Base-by-base conservation (phyloP, 2,797 vertebrate species). In the Ctenosaura bakeri region DNA sequence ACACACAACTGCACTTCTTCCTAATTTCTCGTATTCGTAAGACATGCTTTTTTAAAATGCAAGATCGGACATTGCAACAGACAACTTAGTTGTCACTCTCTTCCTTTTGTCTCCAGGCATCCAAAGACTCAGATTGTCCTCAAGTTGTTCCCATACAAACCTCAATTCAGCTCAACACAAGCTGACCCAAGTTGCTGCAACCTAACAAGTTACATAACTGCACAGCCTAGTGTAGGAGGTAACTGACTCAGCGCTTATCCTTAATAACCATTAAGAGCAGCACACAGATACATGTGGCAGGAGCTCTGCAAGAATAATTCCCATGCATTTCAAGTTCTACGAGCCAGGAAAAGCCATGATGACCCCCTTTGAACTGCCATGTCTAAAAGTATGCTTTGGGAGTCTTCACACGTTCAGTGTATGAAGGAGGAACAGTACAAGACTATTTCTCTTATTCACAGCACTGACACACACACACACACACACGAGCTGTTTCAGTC, bases 41-140 rank as follows among this genome's bases (percentile, higher is more conserved):
- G 56, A 46, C 0, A 0, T 86, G 69, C 88, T 87, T 66, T 56
- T 66, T 66, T 29, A 85, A 84, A 74, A 46, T 71, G 81, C 18
- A 91, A 76, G 73, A 29, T 46, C 84, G 79, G 38, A n/a, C 13
- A 62, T 74, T 92, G 18, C 85, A 88, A 59, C 86, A 71, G 82
- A 35, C 71, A 94, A 52, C 93, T 32, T 84, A 5, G 90, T 83
- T 50, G 73, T 84, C 59, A 86, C 52, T 59, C 69, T 91, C 76
- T 79, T 89, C n/a, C 66, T 71, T 85, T 86, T 24, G 0, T 8
- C 16, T 32, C 83, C 89, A 1, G 12, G 64, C 0, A 52, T 26
- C 77, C 22, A 85, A 87, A 77, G 38, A 84, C 59, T 35, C 0
- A 0, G 18, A 78, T 26, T 90, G 62, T 42, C 29, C 78, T 91